Base-by-base conservation (phyloP, 2,113 vertebrate species). In the Donacobius atricapilla region DNA sequence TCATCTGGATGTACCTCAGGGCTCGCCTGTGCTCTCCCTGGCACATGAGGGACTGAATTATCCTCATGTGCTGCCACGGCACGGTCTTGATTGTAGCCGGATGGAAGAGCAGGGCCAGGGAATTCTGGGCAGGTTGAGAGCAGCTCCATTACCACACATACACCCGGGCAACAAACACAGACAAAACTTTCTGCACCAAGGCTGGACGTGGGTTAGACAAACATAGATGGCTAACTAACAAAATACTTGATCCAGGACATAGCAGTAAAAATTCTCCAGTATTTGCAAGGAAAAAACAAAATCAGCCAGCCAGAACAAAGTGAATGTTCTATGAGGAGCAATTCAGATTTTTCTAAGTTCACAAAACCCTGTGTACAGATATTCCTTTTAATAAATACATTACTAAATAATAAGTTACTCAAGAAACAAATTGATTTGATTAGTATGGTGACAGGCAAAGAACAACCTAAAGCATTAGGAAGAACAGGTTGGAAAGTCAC, bases 41-140 rank as follows among this genome's bases (percentile, higher is more conserved):
- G 83, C 98, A 98, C 99, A 99, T 99, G 81, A 99, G 98, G 4
- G 98, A 98, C 39, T 99, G 98, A 78, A 99, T 96, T 63, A 99
- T 98, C 16, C 98, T 98, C 91, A 86, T 96, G 39, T 99, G 99
- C 42, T 99, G 99, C 99, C 99, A 99, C 1, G 97, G 77, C 76
- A 98, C 95, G 56, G 98, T 98, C 66, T 97, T 98, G 96, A 98
- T 97, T 27, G 99, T 98, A 71, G 98, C 97, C 13, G 99, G 99
- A 87, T 99, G 99, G 78, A 99, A 97, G 14, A 99, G 98, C 93
- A 99, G 98, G 87, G 98, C 98, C 94, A 99, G 97, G 9, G 99
- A 98, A 95, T 98, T 99, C 99, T 99, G 97, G 15, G 58, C 77
- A 95, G 53, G 92, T 61, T 51, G 57, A 97, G 45, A 88, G 6